Conservation (phyloP, 1,140 invertebrate species). For the Microplitis mediator region DNA sequence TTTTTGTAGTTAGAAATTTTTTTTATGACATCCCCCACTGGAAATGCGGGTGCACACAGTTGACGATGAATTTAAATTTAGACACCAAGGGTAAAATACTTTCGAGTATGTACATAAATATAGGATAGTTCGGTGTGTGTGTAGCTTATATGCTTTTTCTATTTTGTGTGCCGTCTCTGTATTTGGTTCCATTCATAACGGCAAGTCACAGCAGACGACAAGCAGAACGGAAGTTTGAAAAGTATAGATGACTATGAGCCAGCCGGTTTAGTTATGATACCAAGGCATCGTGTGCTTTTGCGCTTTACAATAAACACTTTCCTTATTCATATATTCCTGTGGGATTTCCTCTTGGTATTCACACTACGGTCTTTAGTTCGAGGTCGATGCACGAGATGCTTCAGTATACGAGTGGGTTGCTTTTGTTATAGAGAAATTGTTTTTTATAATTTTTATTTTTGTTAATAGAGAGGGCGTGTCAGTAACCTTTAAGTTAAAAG, state of each 20-base stretch:
- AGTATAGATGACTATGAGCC: neutral
- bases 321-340: constrained; percentile 9
- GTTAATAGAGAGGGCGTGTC: neutral
- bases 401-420: neutral
- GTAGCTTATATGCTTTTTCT: neutral
- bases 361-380: neutral
- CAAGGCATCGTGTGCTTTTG: neutral
- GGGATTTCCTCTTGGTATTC: neutral
- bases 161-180: constrained; percentile 35
- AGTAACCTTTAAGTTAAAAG: neutral
- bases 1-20: constrained; percentile 39
- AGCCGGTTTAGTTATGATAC: neutral
- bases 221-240: constrained; percentile 40
- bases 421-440: neutral
- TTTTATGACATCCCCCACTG: constrained; percentile 34
- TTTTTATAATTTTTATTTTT: neutral
- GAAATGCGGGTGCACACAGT: constrained; percentile 29
- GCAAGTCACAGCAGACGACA: neutral
- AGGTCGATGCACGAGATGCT: neutral
- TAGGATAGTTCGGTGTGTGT: neutral
- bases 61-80: constrained; percentile 40
- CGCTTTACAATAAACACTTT: constrained; percentile 1
- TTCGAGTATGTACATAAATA: neutral
- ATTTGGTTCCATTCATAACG: constrained; percentile 40
- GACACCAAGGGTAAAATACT: constrained; percentile 38